A percentile compares a stretch with the other conserved stretches of the same genome.
Evolutionary conservation across 2,797 vertebrate genomes (phyloP).

Genomic region (Pelobates cultripes): DNA sequence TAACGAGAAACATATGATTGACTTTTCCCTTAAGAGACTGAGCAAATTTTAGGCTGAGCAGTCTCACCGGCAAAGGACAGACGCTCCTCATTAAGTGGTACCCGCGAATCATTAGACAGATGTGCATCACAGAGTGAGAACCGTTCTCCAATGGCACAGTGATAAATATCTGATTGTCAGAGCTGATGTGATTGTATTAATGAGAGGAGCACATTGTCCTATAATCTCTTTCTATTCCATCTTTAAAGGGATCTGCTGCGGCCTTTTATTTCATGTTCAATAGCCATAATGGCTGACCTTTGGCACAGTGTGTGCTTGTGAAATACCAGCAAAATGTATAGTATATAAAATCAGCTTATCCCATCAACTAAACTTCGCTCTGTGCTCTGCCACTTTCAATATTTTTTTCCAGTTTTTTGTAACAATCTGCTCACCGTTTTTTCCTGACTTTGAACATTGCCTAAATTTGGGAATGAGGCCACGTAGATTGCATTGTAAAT

Average conservation of each 20-base stretch:
- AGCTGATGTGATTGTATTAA: conserved; percentile 72
- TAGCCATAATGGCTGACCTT: no score
- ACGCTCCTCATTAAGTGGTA: conserved; percentile 53
- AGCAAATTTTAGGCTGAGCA: conserved; percentile 17
- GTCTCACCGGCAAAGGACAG: conserved; percentile 29
- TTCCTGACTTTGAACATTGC: no score
- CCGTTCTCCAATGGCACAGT: conserved; percentile 55
- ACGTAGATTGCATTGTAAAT: no score
- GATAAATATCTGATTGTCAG: conserved; percentile 70
- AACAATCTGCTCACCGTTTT: no score
- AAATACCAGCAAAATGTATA: no score
- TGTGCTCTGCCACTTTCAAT: no score
- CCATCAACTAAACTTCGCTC: no score
- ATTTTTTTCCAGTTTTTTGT: no score
- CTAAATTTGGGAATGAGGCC: no score
- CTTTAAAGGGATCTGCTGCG: neutral
- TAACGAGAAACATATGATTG: conserved; percentile 35
- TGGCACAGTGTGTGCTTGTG: no score
- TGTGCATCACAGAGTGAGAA: conserved; percentile 65
- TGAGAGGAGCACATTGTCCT: conserved; percentile 57
- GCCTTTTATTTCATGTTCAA: no score
- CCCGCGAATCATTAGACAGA: conserved; percentile 63
- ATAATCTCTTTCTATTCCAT: conserved; percentile 12
- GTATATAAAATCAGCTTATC: no score
- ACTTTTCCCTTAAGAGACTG: conserved; percentile 23